Conservation (phyloP, 2,113 vertebrate genomes). For the Callospermophilus lateralis region DNA sequence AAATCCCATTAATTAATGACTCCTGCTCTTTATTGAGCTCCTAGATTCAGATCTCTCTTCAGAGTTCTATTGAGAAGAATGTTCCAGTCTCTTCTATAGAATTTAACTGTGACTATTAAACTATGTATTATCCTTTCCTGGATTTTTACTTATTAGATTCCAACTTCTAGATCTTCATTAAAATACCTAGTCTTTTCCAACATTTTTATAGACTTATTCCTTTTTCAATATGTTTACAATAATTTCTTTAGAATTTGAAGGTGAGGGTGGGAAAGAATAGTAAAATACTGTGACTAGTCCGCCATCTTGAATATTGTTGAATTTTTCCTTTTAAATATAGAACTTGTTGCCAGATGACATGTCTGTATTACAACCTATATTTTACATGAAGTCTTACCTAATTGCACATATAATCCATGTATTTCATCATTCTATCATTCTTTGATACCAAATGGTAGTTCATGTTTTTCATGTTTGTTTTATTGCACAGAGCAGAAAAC, state of each 20-base stretch:
- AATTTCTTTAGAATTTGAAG: background rate
- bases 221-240: background rate
- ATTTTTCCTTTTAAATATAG: background rate
- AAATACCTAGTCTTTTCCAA: background rate
- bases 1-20: background rate
- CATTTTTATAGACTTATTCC: background rate
- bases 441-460: background rate
- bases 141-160: background rate
- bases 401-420: background rate
- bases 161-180: background rate
- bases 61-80: background rate
- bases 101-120: too few relatives aligned
- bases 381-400: background rate
- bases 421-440: background rate
- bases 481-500: background rate
- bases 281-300: background rate
- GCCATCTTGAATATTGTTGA: background rate
- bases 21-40: background rate
- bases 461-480: background rate
- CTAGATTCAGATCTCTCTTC: background rate
- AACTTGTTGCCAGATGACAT: background rate
- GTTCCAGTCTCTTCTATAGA: background rate
- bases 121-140: background rate
- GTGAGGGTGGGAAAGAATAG: background rate
- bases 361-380: background rate